Conservation (phyloP, 2,797 vertebrate species). For the Lacerta bilineata region DNA sequence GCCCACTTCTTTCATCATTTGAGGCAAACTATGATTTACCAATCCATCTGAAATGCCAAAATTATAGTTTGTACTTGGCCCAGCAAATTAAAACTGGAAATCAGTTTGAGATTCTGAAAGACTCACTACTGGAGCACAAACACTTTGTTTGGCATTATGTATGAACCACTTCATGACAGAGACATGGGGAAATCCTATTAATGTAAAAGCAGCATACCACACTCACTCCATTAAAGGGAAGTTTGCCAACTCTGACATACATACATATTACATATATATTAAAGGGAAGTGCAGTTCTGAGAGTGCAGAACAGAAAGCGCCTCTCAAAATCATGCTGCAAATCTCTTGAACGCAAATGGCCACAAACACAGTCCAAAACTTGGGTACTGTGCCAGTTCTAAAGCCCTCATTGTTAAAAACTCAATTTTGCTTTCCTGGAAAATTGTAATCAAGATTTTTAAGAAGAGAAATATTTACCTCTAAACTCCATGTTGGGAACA, state of each 20-base stretch:
- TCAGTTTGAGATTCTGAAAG: not conserved
- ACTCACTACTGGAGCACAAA: not conserved
- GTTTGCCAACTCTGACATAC: not conserved
- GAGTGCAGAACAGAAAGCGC: not conserved
- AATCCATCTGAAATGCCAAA: too few species aligned
- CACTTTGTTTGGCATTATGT: not conserved
- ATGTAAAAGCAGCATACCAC: not conserved
- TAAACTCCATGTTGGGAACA: slow-evolving; percentile 99
- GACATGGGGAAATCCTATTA: not conserved
- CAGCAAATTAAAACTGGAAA: not conserved
- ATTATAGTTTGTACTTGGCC: not conserved
- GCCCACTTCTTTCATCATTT: too few species aligned
- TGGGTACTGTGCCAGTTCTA: not conserved
- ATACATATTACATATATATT: not conserved
- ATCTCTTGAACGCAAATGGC: not conserved
- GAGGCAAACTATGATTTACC: not conserved
- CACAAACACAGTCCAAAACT: not conserved
- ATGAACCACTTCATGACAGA: not conserved
- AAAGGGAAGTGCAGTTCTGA: not conserved
- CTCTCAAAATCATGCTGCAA: not conserved
- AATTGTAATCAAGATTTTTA: not conserved
- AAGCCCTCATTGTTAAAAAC: not conserved
- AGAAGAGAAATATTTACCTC: slow-evolving; percentile 85
- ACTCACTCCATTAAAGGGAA: not conserved
- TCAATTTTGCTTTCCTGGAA: slow-evolving; percentile 20